These are phyloP conservation scores for Trachemys scripta DNA, from an alignment of 2,113 vertebrate species.

Conservation along the genomic window DNA sequence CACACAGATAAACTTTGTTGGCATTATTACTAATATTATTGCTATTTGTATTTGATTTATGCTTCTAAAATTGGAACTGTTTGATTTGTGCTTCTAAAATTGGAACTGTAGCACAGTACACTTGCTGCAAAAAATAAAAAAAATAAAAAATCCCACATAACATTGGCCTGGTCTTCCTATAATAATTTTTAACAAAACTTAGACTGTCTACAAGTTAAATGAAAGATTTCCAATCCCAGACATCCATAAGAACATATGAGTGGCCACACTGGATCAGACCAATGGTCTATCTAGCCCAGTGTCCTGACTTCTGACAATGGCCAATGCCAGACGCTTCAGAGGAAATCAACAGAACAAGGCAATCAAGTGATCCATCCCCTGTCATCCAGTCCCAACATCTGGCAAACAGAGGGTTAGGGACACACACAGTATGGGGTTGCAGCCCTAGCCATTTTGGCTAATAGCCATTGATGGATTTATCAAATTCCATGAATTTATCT, in stretches of 20 bases:
- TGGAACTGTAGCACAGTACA: not conserved
- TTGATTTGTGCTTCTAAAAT: constrained; percentile 48
- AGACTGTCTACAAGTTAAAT: not conserved
- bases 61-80: constrained; percentile 42
- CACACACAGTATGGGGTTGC: not conserved
- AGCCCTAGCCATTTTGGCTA: not conserved
- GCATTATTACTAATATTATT: constrained; percentile 40
- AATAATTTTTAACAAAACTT: constrained; percentile 3
- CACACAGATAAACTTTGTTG: constrained; percentile 20
- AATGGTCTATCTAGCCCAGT: not conserved
- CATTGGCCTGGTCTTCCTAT: not conserved
- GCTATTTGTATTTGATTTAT: constrained; percentile 7
- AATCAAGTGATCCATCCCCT: not conserved
- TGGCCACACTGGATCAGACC: not conserved
- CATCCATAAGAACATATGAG: not conserved
- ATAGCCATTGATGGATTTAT: not conserved
- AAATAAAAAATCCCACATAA: not conserved
- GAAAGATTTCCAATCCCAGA: not conserved
- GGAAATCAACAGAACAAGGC: not conserved
- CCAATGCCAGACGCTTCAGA: not conserved
- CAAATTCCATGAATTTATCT: not conserved
- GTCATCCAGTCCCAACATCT: not conserved
- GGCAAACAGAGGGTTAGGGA: not conserved
- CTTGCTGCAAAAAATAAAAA: not conserved
- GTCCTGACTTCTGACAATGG: not conserved